These are phyloP conservation scores for Vanacampus margaritifer DNA, from an alignment of 2,113 vertebrate species.

Conservation along the genomic window DNA sequence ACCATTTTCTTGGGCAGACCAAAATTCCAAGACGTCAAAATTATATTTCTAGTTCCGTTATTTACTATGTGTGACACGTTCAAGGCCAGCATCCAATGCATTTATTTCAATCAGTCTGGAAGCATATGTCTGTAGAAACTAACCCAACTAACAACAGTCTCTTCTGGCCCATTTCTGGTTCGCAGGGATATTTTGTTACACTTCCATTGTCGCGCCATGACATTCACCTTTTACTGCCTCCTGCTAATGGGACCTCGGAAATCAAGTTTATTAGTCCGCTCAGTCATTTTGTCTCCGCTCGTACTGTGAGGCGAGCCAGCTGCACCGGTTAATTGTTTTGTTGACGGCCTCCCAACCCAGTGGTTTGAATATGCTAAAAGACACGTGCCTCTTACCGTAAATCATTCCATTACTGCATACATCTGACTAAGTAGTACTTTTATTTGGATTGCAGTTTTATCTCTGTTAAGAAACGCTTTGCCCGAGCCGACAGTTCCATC, in stretches of 20 bases:
- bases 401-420: slow-evolving; percentile 17
- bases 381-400: slow-evolving; percentile 13
- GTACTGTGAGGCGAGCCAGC: slow-evolving; percentile 11
- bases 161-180: slow-evolving; percentile 30
- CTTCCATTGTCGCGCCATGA: slow-evolving; percentile 16
- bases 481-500: background rate
- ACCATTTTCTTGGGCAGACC: background rate
- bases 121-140: background rate
- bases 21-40: no score
- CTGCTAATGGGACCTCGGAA: slow-evolving; percentile 24
- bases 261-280: slow-evolving; percentile 14
- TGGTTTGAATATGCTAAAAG: slow-evolving; percentile 7
- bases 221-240: slow-evolving; percentile 2
- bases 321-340: slow-evolving; percentile 30
- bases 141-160: background rate
- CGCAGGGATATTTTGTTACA: slow-evolving; percentile 59
- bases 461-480: slow-evolving; percentile 2
- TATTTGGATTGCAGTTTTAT: background rate
- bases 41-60: no score
- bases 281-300: slow-evolving; percentile 10
- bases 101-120: background rate
- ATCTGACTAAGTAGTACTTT: slow-evolving; percentile 16
- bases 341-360: slow-evolving; percentile 14
- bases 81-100: background rate
- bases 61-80: background rate